Conservation (phyloP, 1,140 invertebrate genomes). For the Pygmarrhopalites habei region DNA sequence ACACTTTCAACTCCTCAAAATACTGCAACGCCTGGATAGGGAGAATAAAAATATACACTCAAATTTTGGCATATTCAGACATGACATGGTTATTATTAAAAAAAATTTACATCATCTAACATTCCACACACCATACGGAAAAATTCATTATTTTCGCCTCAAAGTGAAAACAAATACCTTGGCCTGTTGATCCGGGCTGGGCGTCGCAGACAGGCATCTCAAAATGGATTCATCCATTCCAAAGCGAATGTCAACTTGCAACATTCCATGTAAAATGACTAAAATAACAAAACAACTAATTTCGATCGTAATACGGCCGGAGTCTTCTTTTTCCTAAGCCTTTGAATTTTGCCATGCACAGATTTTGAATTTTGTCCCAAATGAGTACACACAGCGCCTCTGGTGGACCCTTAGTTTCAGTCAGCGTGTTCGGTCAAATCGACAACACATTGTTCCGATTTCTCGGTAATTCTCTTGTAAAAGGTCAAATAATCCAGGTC, state of each 20-base stretch:
- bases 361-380: too few species aligned
- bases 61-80: neutral
- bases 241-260: neutral
- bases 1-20: slow-evolving; percentile 47
- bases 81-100: neutral
- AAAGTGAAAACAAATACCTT: slow-evolving; percentile 8
- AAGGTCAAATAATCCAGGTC: too few species aligned
- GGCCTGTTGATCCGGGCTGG: slow-evolving; percentile 10
- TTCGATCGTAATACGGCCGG: too few species aligned
- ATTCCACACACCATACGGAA: neutral
- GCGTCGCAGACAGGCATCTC: slow-evolving; percentile 1
- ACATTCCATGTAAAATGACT: slow-evolving; percentile 7
- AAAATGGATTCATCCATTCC: slow-evolving; percentile 20
- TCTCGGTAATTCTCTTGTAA: too few species aligned
- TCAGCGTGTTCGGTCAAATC: too few species aligned
- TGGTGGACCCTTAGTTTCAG: too few species aligned
- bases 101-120: neutral
- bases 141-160: neutral
- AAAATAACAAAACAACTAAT: too few species aligned
- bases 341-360: too few species aligned
- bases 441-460: too few species aligned
- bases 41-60: neutral
- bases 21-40: slow-evolving; percentile 15
- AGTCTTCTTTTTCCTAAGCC: too few species aligned
- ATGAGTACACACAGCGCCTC: too few species aligned